Evolutionary conservation across 2,113 vertebrate species (phyloP), one percentile per base, ranked within the genome.

Genomic region (Perognathus longimembris): DNA sequence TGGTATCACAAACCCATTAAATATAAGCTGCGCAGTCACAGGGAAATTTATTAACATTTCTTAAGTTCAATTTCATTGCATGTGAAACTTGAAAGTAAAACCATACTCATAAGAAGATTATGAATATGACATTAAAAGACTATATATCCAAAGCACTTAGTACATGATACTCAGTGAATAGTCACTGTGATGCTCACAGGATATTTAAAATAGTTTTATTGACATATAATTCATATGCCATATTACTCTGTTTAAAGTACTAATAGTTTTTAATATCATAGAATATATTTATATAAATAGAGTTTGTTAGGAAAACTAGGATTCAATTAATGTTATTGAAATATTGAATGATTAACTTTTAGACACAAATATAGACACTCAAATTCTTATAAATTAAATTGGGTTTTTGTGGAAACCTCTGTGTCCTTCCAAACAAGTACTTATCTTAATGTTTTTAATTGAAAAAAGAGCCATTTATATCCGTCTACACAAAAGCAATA

Each of bases 351-450:
- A 88, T 89, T 9, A 74, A 40, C 18, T 66, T 71, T 34, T 28
- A 42, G 30, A 20, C 3, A 61, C 22, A 61, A 18, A 81, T 82
- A 67, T 59, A 76, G 54, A 5, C 4, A 21, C 20, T 86, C 40
- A 64, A 90, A 85, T 77, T 76, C 22, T 73, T 40, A 22, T 71
- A 6, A 1, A 77, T 63, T 88, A 59, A 66, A 88, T 85, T 88
- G 50, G 24, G 3, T 91, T 91, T 30, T 67, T 61, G 36, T 75
- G 21, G 94, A 79, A 88, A 82, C 80, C 11, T 78, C n/a, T 69
- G 71, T 93, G 45, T 57, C 15, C 18, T 45, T 73, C 7, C 32
- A 92, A 45, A 12, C 11, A 34, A 85, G 6, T 2, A 15, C 77
- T 78, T 63, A 42, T 73, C 28, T 84, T 22, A n/a, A 34, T 59